phyloP scores from a whole-genome alignment of 2,113 vertebrate species.

The Dascyllus trimaculatus region DNA sequence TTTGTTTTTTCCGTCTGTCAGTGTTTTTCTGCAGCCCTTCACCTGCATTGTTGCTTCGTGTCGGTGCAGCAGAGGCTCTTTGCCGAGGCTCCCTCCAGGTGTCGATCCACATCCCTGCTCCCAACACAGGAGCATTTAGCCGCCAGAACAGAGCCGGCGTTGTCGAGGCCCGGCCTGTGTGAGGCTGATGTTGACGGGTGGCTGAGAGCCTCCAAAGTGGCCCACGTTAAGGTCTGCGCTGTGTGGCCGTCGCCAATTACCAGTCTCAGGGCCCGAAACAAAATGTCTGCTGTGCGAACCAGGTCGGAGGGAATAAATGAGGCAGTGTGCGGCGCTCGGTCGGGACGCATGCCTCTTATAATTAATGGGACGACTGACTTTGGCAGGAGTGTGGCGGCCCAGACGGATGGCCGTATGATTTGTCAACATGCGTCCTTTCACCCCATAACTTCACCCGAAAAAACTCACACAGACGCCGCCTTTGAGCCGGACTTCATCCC shows the following conservation, averaged over 20 bases:
- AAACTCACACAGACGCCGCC: not conserved
- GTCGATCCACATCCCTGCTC: conserved; percentile 13
- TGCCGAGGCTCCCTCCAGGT: conserved; percentile 49
- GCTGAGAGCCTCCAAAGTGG: conserved; percentile 79
- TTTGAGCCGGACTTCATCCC: not conserved
- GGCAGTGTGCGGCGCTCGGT: conserved; percentile 67
- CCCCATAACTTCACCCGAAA: conserved; percentile 31
- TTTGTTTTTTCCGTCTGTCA: no score
- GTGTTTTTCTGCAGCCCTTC: not conserved
- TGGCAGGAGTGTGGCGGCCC: conserved; percentile 61
- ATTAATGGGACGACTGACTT: conserved; percentile 78
- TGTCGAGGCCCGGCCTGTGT: conserved; percentile 69
- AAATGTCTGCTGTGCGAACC: conserved; percentile 75
- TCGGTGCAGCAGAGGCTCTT: conserved; percentile 22
- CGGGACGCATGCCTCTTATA: conserved; percentile 64
- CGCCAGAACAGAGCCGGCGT: conserved; percentile 65
- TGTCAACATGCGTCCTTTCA: conserved; percentile 63
- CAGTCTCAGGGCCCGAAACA: conserved; percentile 62
- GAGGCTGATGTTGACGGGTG: conserved; percentile 73
- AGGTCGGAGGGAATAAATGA: conserved; percentile 68
- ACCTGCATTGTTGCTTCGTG: conserved; percentile 1
- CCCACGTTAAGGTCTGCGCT: conserved; percentile 68
- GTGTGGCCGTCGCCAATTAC: conserved; percentile 78
- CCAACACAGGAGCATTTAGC: conserved; percentile 62
- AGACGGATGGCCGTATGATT: conserved; percentile 64